phyloP scores from a whole-genome alignment of 1,140 invertebrate species.

The Lasioglossum albipes region DNA sequence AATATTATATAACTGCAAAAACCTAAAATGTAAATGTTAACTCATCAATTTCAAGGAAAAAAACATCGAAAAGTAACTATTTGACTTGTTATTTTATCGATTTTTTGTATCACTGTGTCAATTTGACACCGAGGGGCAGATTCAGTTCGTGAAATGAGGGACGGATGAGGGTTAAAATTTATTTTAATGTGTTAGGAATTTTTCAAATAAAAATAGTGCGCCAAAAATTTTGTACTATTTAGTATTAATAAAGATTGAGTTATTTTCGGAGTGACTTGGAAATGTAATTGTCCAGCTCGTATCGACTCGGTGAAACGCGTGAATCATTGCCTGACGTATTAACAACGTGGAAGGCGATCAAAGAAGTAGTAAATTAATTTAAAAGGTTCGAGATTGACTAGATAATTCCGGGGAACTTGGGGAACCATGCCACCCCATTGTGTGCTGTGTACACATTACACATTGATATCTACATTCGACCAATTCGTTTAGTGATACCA shows the following conservation, averaged over 20 bases:
- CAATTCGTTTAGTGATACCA: not conserved
- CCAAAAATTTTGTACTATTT: too few relatives aligned
- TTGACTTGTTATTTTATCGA: too few relatives aligned
- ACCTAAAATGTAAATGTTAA: too few relatives aligned
- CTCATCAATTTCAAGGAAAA: too few relatives aligned
- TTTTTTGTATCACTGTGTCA: too few relatives aligned
- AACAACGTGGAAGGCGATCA: not conserved
- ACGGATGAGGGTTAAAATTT: too few relatives aligned
- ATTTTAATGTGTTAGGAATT: too few relatives aligned
- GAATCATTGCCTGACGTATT: conserved; percentile 13
- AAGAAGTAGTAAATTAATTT: conserved; percentile 34
- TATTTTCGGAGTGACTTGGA: not conserved
- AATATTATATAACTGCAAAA: too few relatives aligned
- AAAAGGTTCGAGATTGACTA: not conserved
- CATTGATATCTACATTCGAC: not conserved
- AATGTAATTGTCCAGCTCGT: conserved; percentile 24
- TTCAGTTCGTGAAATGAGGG: too few relatives aligned
- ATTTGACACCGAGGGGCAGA: too few relatives aligned
- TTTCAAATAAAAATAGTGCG: too few relatives aligned
- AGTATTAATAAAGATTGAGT: not conserved
- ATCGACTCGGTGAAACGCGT: not conserved
- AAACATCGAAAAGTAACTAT: too few relatives aligned
- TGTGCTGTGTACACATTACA: not conserved
- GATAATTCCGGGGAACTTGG: conserved; percentile 7
- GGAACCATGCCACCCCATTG: conserved; percentile 4